A percentile compares a stretch with the other conserved stretches of the same genome.
These are phyloP conservation scores for Amphipoea oculea DNA, from an alignment of 2,888 invertebrate genomes.

Conservation along the genomic window DNA sequence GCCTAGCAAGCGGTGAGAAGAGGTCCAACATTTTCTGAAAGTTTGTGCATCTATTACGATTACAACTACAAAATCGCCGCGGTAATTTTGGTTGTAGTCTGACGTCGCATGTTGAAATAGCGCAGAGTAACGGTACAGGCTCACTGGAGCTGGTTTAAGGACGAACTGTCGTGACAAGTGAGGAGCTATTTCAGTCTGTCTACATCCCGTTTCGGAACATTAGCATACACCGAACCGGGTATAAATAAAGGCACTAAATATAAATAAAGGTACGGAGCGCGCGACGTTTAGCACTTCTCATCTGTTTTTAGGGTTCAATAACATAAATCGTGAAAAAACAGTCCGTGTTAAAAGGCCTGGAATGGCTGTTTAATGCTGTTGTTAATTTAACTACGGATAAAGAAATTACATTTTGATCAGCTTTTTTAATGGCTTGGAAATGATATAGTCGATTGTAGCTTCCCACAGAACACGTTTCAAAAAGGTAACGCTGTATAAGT, in stretches of 20 bases:
- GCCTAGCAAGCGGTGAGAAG: slow-evolving; percentile 37
- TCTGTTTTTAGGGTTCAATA: slow-evolving; percentile 68
- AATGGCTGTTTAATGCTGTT: slow-evolving; percentile 55
- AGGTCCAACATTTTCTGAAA: slow-evolving; percentile 50
- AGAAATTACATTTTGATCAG: slow-evolving; percentile 57
- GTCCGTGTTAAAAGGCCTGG: slow-evolving; percentile 49
- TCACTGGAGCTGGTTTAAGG: slow-evolving; percentile 69
- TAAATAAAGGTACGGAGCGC: slow-evolving; percentile 66
- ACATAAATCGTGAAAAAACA: slow-evolving; percentile 63
- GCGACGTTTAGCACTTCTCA: slow-evolving; percentile 65
- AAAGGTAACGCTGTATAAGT: slow-evolving; percentile 48
- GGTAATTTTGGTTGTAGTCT: slow-evolving; percentile 18
- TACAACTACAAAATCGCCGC: slow-evolving; percentile 49
- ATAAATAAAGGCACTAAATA: slow-evolving; percentile 73
- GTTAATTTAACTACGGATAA: slow-evolving; percentile 52
- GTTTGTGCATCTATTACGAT: slow-evolving; percentile 59
- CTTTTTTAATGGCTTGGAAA: slow-evolving; percentile 47
- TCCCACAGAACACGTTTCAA: slow-evolving; percentile 44
- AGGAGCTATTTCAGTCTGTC: slow-evolving; percentile 75
- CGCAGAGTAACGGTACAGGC: slow-evolving; percentile 44
- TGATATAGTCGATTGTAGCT: slow-evolving; percentile 35
- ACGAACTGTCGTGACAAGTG: slow-evolving; percentile 76
- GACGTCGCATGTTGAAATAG: slow-evolving; percentile 38
- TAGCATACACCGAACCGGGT: slow-evolving; percentile 70
- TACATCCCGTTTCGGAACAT: slow-evolving; percentile 75